Percentiles rank a stretch among this genome's conserved stretches.
Conservation (phyloP, 2,113 vertebrate species). For the Hystrix brachyura region DNA sequence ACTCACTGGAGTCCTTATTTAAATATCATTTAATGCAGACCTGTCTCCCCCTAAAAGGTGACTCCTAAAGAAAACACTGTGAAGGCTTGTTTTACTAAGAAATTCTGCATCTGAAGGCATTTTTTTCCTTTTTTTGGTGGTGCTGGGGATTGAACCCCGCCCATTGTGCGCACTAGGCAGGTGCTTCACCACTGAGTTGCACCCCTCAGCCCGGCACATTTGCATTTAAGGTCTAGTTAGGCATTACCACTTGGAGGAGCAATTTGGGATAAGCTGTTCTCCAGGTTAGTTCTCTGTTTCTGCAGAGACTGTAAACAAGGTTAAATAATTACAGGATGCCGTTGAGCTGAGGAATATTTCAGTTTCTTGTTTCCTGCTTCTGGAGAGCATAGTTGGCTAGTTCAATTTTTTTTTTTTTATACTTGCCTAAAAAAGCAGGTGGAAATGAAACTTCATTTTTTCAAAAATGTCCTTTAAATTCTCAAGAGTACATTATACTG, state of each 20-base stretch:
- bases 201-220: background rate
- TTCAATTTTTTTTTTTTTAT: constrained; percentile 47
- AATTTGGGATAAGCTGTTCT: background rate
- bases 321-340: constrained; percentile 55
- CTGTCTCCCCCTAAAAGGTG: background rate
- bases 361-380: constrained; percentile 46
- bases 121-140: background rate
- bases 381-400: constrained; percentile 2
- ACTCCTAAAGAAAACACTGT: background rate
- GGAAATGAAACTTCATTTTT: background rate
- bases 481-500: background rate
- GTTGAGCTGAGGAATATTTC: constrained; percentile 2
- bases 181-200: background rate
- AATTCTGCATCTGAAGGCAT: background rate
- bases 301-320: constrained; percentile 37
- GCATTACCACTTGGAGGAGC: background rate
- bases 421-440: background rate
- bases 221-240: background rate
- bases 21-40: background rate
- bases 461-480: background rate
- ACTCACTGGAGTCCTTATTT: background rate
- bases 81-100: background rate
- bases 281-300: background rate
- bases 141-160: background rate
- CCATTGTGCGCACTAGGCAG: background rate